Evolutionary conservation across 2,888 invertebrate genomes (phyloP).

Genomic region (Dysmachus trigonus): DNA sequence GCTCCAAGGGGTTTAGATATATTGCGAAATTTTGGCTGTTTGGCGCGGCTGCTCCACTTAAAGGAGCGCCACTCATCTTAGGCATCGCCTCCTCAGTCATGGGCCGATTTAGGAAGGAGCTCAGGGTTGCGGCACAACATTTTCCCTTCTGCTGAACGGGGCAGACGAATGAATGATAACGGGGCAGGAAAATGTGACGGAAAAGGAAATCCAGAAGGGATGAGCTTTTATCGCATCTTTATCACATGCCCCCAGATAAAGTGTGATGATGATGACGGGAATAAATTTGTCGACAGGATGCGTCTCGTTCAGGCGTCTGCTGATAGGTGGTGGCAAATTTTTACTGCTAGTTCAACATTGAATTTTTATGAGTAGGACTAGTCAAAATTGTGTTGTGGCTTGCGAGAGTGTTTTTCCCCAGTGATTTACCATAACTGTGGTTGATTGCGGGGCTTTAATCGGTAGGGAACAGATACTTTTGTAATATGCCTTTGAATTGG

Average conservation of each 20-base stretch:
- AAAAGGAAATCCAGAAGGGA: conserved; percentile 42
- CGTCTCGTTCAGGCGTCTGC: neutral
- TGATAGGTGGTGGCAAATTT: conserved; percentile 21
- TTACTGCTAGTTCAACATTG: conserved; percentile 27
- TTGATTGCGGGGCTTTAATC: neutral
- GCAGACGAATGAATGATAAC: conserved; percentile 14
- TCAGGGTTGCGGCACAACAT: neutral
- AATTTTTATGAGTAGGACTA: neutral
- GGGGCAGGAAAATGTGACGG: conserved; percentile 23
- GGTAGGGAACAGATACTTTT: neutral
- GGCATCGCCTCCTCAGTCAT: neutral
- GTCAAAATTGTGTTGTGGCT: neutral
- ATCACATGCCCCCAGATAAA: conserved; percentile 12
- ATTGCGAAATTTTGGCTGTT: neutral
- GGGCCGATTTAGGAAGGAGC: neutral
- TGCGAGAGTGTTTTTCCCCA: neutral
- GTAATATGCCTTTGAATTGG: neutral
- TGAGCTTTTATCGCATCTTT: conserved; percentile 44
- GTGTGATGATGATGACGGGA: conserved; percentile 35
- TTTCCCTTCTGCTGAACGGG: neutral
- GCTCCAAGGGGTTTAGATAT: conserved; percentile 5
- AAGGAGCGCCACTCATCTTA: neutral
- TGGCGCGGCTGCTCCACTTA: neutral
- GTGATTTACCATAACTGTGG: neutral
- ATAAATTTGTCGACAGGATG: conserved; percentile 35